Conservation (phyloP, 1,140 invertebrate genomes). For the Palaemon carinicauda region DNA sequence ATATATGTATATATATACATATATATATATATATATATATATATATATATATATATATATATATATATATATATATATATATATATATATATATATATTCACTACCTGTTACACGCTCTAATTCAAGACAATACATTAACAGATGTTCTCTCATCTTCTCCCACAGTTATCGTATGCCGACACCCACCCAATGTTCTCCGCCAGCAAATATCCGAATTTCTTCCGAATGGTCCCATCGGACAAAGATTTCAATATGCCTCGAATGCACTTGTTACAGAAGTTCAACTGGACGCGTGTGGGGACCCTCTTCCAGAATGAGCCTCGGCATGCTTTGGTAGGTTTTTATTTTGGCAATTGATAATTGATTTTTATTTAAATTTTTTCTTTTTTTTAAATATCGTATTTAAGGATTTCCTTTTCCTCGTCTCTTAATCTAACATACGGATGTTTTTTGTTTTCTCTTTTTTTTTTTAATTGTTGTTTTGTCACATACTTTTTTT, state of each 20-base stretch:
- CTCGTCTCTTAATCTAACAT: too few relatives aligned
- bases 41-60: not conserved
- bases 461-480: too few relatives aligned
- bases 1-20: too few relatives aligned
- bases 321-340: constrained; percentile 87
- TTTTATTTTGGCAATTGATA: too few relatives aligned
- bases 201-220: constrained; percentile 93
- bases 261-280: constrained; percentile 83
- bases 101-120: not conserved
- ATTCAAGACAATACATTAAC: too few relatives aligned
- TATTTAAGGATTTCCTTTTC: too few relatives aligned
- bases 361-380: too few relatives aligned
- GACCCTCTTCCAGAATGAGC: constrained; percentile 96
- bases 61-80: not conserved
- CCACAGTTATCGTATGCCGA: constrained; percentile 94
- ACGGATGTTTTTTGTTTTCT: too few relatives aligned
- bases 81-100: not conserved
- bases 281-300: constrained; percentile 98
- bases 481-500: too few relatives aligned
- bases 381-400: too few relatives aligned
- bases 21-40: too few relatives aligned
- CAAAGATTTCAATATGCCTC: constrained; percentile 93
- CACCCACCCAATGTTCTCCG: constrained; percentile 97
- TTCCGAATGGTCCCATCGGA: constrained; percentile 95
- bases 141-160: not conserved